Base-by-base conservation (phyloP, 2,113 vertebrate species). In the Archilochus colubris region DNA sequence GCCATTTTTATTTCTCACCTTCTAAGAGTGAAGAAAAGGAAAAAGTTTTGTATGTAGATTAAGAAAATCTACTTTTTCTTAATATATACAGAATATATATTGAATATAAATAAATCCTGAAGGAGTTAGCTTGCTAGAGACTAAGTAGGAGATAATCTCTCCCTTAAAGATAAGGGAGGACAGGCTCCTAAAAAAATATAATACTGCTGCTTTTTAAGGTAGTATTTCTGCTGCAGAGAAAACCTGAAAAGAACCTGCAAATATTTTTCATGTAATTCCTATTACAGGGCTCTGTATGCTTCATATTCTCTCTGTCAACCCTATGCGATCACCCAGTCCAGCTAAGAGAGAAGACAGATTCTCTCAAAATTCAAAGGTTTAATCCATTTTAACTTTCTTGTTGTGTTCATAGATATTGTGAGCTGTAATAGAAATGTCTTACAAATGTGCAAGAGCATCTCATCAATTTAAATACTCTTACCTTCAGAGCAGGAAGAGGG, bases 381-480 rank as follows among this genome's bases (percentile, higher is more conserved):
- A 75, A 68, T 57, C 19, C 7, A 84, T 61, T 82, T 67, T 44
- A 20, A 67, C 75, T 95, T 95, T 87, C 58, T 82, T 79, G 22
- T 14, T 64, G 28, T 72, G 5, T 82, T 82, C 50, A 53, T 61
- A 68, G 57, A 55, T 87, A 54, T 27, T 57, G 20, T 50, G 40
- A 48, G 4, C 5, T n/a, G 8, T 57, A 68, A 73, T 21, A 46
- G 10, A 81, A 84, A 82, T 33, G 1, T 43, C 12, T 83, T 83
- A 51, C 20, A 79, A n/a, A 18, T 36, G 6, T 61, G 19, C 7
- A 33, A 75, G 27, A 84, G 63, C 21, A 50, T 31, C 2, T 67
- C 30, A 77, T 53, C 15, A 57, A 15, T 66, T 91, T 86, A 64
- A 88, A 62, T 36, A 75, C 22, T 74, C 20, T 43, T 81, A 54